A percentile compares a stretch with the other conserved stretches of the same genome.
Conservation (phyloP, 2,797 vertebrate species). For the Hypotaenidia okinawae region DNA sequence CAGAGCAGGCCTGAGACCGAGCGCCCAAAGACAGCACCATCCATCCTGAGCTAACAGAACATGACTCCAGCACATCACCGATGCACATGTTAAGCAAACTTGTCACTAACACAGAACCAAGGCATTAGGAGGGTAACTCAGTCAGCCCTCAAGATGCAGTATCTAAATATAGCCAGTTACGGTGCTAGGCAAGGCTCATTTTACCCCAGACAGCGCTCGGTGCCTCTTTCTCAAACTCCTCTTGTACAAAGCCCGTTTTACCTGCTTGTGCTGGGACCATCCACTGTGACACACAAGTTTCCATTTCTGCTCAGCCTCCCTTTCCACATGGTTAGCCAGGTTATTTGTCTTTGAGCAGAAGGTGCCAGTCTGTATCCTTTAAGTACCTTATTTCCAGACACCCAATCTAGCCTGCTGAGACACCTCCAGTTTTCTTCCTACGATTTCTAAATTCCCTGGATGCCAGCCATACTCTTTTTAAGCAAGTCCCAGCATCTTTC, state of each 20-base stretch:
- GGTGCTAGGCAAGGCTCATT: not conserved
- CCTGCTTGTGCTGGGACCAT: not conserved
- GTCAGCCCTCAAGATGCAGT: not conserved
- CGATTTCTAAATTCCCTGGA: slow-evolving; percentile 41
- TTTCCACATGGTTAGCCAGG: not conserved
- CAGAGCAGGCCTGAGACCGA: not conserved
- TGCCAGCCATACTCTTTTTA: slow-evolving; percentile 32
- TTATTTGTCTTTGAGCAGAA: slow-evolving; percentile 1
- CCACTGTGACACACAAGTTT: not conserved
- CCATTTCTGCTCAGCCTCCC: not conserved
- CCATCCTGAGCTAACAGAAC: not conserved
- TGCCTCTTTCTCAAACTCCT: not conserved
- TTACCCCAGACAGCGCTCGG: not conserved
- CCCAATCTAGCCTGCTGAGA: slow-evolving; percentile 16
- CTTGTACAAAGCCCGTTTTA: not conserved
- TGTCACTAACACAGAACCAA: not conserved
- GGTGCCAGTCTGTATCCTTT: slow-evolving; percentile 13
- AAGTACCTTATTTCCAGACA: slow-evolving; percentile 38
- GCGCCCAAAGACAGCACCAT: not conserved
- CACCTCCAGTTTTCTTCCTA: slow-evolving; percentile 49
- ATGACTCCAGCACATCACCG: not conserved
- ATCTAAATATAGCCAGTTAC: not conserved
- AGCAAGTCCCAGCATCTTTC: slow-evolving; percentile 42
- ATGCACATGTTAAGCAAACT: not conserved
- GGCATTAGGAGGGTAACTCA: not conserved